Base-by-base conservation (phyloP, 2,797 vertebrate species). In the Odontamblyopus rebecca region DNA sequence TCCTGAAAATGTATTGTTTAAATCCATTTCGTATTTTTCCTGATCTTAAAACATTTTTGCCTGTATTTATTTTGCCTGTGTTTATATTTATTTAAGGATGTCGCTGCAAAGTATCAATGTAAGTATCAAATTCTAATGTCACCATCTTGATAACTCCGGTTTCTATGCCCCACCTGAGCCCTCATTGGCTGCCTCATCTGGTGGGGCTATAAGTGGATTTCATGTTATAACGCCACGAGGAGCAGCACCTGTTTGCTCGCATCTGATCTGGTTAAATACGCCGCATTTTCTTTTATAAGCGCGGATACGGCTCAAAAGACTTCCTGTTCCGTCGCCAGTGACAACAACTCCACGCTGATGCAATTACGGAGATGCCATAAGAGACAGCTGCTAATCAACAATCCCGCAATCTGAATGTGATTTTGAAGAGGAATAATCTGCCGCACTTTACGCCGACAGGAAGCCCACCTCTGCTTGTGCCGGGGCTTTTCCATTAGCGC, bases 301-400 rank as follows among this genome's bases (percentile, higher is more conserved):
- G 0, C 4, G 53, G n/a, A 23, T 54, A 8, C n/a, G 3, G 4
- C 53, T 54, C 54, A 26, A 57, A 57, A 26, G 54, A 57, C 54
- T 57, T 57, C 54, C 54, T 13, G 54, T 23, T 57, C 54, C 54
- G 23, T 27, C 54, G 54, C 54, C 54, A 2, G 23, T 57, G 23
- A 57, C 54, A 57, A 57, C 54, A 11, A 26, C 54, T 27, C 54
- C 54, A 1, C 23, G 12, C 3, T 57, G 54, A 26, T 27, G 54
- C 13, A 57, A 57, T 57, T 57, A 57, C 13, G 54, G 2, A 57
- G 54, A 57, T 26, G 54, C 23, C 54, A 57, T 57, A 13, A 57
- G 23, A 26, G 54, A 57, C 54, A 57, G 54, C 54, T 57, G 54
- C 54, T 57, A 27, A 57, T 57, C 54, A 57, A 56, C 54, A 26